These are phyloP conservation scores for Hydrotaea cyrtoneurina DNA, from an alignment of 2,888 invertebrate species.

Conservation along the genomic window DNA sequence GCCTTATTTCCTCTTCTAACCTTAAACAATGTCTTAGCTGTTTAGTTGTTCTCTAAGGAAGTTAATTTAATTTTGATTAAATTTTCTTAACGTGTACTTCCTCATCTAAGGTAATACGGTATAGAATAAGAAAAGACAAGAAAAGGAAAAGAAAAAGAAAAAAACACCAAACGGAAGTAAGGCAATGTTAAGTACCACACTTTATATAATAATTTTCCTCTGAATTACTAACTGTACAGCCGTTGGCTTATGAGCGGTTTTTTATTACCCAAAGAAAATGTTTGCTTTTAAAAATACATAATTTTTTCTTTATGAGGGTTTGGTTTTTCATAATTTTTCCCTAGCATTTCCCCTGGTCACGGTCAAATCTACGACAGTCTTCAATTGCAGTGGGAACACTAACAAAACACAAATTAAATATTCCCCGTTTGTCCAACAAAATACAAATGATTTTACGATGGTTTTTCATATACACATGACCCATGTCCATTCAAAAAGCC, in stretches of 20 bases:
- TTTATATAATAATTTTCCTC: background rate
- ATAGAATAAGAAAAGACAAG: too few relatives aligned
- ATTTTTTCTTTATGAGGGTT: background rate
- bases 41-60: background rate
- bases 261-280: background rate
- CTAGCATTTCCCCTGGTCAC: too few relatives aligned
- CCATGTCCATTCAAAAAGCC: too few relatives aligned
- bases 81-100: background rate
- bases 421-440: too few relatives aligned
- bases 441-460: too few relatives aligned
- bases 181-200: background rate
- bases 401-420: too few relatives aligned
- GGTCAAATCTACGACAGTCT: too few relatives aligned
- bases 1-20: slow-evolving; percentile 14
- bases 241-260: background rate
- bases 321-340: too few relatives aligned
- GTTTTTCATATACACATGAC: too few relatives aligned
- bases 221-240: background rate
- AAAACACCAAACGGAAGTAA: background rate
- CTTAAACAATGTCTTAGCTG: background rate
- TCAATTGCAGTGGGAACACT: too few relatives aligned
- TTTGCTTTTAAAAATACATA: background rate
- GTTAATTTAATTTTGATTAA: background rate
- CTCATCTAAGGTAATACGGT: background rate
- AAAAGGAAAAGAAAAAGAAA: background rate